A percentile compares a stretch with the other conserved stretches of the same genome.
These are phyloP conservation scores for Osmoderma eremita DNA, from an alignment of 2,888 invertebrate genomes.

Conservation along the genomic window DNA sequence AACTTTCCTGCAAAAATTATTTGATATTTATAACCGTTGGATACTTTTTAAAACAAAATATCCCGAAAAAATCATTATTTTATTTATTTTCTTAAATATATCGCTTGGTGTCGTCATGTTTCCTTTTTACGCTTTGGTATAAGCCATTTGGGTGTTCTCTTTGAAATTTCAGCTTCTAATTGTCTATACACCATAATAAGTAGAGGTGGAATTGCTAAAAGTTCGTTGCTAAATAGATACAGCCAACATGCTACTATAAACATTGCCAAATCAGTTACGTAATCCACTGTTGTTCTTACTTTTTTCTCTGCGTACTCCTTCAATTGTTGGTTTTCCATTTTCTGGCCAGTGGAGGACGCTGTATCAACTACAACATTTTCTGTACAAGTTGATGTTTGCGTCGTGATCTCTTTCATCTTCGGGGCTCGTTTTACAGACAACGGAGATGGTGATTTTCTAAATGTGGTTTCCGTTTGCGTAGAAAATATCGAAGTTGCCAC, in stretches of 20 bases:
- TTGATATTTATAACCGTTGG: neutral
- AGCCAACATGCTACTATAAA: conserved; percentile 82
- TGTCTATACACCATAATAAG: conserved; percentile 81
- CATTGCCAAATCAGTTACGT: conserved; percentile 78
- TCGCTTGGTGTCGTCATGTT: conserved; percentile 16
- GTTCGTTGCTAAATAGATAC: conserved; percentile 82
- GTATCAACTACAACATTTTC: conserved; percentile 49
- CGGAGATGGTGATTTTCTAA: conserved; percentile 44
- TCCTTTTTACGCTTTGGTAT: conserved; percentile 53
- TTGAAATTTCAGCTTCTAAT: conserved; percentile 72
- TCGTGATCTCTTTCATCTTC: conserved; percentile 59
- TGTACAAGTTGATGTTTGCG: conserved; percentile 60
- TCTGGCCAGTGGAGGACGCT: conserved; percentile 7
- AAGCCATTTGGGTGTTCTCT: conserved; percentile 71
- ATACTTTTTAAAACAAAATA: conserved; percentile 41
- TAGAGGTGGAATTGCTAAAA: conserved; percentile 82
- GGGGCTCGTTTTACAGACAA: conserved; percentile 54
- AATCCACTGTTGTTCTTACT: conserved; percentile 76
- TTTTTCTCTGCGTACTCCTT: conserved; percentile 73
- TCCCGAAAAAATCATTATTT: neutral
- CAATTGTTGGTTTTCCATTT: conserved; percentile 66
- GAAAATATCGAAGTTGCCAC: conserved; percentile 33
- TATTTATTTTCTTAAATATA: conserved; percentile 1
- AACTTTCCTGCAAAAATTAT: conserved; percentile 32
- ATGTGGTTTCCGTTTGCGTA: conserved; percentile 29